Evolutionary conservation across 2,888 invertebrate genomes (phyloP), one percentile per base, ranked within the genome.

Genomic region (Lamproptera curius): DNA sequence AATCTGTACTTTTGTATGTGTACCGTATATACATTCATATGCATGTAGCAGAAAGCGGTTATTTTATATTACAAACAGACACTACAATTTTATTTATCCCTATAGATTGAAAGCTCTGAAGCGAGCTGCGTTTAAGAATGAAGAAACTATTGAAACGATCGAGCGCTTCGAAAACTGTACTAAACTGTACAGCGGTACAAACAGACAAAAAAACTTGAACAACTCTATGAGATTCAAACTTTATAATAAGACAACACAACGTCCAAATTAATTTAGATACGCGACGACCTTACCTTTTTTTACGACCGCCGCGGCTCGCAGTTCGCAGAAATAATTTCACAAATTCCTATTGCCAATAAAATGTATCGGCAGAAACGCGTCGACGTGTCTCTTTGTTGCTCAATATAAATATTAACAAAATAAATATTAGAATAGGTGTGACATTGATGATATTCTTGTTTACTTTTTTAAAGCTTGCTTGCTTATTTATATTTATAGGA

Each of bases 331-430:
- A 43, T 39, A 42, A 44, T 42, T 46, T 46, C 42, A 48, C 45
- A 51, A 46, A 51, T 50, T 43, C 42, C 37, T 40, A 53, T 40
- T 43, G 51, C 51, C 34, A 51, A 48, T 51, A 48, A 50, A 53
- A 39, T 44, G 26, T 42, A 46, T 48, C 16, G 41, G 23, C 28
- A 20, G 43, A 42, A 40, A 46, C 37, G 37, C 20, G 37, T 51
- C 33, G 42, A 47, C 37, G 42, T 42, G 45, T 46, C 37, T 38
- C 46, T 43, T 53, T 49, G 46, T 48, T 43, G 45, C 42, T 45
- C 16, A 33, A 35, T 33, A 33, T 3, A 35, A 46, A 44, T 16
- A 28, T 16, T 13, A 16, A 46, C n/a, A 36, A 26, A 46, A 35
- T 34, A 34, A 38, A 40, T 16, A 17, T 14, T 8, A 17, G 20